Percentiles rank a stretch among this genome's conserved stretches.
Evolutionary conservation across 1,140 invertebrate genomes (phyloP).

Genomic region (Drosophila quadrilineata): DNA sequence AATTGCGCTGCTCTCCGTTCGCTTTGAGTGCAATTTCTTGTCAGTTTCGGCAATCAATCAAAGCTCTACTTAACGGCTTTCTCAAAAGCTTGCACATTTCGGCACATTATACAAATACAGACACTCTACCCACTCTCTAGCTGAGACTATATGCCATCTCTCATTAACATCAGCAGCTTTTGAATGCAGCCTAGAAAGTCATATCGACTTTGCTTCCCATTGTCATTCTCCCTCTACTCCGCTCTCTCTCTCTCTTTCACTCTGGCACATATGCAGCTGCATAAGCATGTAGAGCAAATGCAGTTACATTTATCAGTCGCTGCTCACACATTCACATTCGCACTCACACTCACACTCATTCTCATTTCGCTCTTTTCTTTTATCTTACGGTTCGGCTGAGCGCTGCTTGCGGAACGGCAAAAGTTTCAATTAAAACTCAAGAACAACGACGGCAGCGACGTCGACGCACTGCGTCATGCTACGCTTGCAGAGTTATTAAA

Average conservation of each 20-base stretch:
- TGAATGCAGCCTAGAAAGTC: slow-evolving; percentile 36
- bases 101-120: not conserved
- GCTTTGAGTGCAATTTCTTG: slow-evolving; percentile 24
- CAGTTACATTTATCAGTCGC: slow-evolving; percentile 13
- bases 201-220: too few relatives aligned
- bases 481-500: slow-evolving; percentile 54
- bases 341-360: not conserved
- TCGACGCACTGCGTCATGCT: slow-evolving; percentile 49
- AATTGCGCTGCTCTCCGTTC: not conserved
- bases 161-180: slow-evolving; percentile 41
- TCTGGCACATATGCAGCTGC: not conserved
- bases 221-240: too few relatives aligned
- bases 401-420: slow-evolving; percentile 55
- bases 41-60: slow-evolving; percentile 21
- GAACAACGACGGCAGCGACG: slow-evolving; percentile 24
- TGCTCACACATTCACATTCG: not conserved
- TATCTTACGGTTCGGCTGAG: slow-evolving; percentile 32
- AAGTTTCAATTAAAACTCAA: slow-evolving; percentile 61
- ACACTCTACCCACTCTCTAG: not conserved
- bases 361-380: not conserved
- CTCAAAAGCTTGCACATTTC: slow-evolving; percentile 6
- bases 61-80: slow-evolving; percentile 1
- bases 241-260: not conserved
- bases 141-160: slow-evolving; percentile 6
- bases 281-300: not conserved